Evolutionary conservation across 1,140 invertebrate genomes (phyloP), one percentile per base, ranked within the genome.

Genomic region (Hypsibius dujardini): DNA sequence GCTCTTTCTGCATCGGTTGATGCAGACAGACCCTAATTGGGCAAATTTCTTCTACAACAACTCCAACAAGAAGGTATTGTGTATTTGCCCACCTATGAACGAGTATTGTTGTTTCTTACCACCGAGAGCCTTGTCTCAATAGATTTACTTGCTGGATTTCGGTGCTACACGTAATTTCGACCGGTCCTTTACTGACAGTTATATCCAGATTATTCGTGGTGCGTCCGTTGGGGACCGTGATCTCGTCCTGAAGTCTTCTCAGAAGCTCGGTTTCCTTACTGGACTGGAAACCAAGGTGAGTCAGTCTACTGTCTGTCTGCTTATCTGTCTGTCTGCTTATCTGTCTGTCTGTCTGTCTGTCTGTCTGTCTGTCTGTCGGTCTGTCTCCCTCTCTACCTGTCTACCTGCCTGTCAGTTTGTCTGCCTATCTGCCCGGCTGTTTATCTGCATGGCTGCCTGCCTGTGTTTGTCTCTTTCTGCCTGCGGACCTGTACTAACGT

Each of bases 1-100:
- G 80, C 84, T 98, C 74, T 95, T 97, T 79, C 84, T 88, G 71
- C 90, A 95, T 78, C 83, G 86, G 69, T 95, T 91, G 77, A 98
- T 98, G 95, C 95, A 99, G 83, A 98, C 95, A 1, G 95, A 99
- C 84, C 95, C 95, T 0, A 99, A 98, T 81, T 99, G 95, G 95
- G 90, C 94, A 0, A 99, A 99, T 77, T 99, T 98, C 80, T 87
- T 98, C 71, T 97, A 95, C 76, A 90, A 95, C 78, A 81, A 84
- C 0, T 82, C 86, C 60, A 89, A 85, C n/a, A 86, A 86, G 80
- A 84, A 90, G 82, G 88, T 90, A n/a, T n/a, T 46, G 72, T 60
- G 15, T 47, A 45, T 71, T 73, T 46, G 56, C 62, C 72, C 72
- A 60, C 46, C 46, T 70, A 47, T 47, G 40, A 50, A 40, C 73